Evolutionary conservation across 2,888 invertebrate species (phyloP).

Genomic region (Campoplex nolae): DNA sequence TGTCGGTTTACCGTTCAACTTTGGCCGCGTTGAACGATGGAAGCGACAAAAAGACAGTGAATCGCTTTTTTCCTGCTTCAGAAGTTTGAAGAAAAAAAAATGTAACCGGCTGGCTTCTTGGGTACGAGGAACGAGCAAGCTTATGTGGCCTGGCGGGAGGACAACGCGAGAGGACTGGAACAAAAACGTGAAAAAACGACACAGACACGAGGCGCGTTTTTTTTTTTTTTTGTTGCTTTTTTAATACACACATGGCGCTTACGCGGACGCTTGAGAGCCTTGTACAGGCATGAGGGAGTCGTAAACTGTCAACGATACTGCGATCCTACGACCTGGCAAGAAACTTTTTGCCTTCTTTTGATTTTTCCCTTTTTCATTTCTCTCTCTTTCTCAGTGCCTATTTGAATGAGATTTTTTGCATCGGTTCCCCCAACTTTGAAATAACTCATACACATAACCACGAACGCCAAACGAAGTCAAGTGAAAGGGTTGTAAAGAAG

Average conservation of each 20-base stretch:
- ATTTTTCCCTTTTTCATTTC: slow-evolving; percentile 13
- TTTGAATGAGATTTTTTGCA: slow-evolving; percentile 19
- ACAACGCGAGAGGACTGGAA: slow-evolving; percentile 63
- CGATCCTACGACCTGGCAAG: slow-evolving; percentile 68
- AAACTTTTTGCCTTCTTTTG: slow-evolving; percentile 59
- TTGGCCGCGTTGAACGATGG: slow-evolving; percentile 52
- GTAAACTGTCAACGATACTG: slow-evolving; percentile 79
- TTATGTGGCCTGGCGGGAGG: slow-evolving; percentile 37
- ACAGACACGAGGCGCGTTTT: slow-evolving; percentile 46
- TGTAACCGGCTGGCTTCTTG: slow-evolving; percentile 59
- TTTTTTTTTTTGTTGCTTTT: slow-evolving; percentile 46
- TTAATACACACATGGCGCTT: slow-evolving; percentile 77
- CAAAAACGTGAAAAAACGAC: slow-evolving; percentile 53
- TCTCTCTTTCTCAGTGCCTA: not conserved
- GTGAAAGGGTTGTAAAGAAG: slow-evolving; percentile 32
- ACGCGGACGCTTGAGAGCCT: slow-evolving; percentile 73
- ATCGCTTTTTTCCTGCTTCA: slow-evolving; percentile 50
- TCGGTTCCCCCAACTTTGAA: not conserved
- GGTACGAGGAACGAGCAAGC: slow-evolving; percentile 61
- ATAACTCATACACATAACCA: not conserved
- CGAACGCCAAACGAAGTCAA: not conserved
- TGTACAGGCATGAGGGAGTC: slow-evolving; percentile 64
- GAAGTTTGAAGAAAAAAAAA: slow-evolving; percentile 56
- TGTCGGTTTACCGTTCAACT: slow-evolving; percentile 65
- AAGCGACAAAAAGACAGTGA: slow-evolving; percentile 42